Conservation (phyloP, 1,140 invertebrate species). For the Drosophila biarmipes region DNA sequence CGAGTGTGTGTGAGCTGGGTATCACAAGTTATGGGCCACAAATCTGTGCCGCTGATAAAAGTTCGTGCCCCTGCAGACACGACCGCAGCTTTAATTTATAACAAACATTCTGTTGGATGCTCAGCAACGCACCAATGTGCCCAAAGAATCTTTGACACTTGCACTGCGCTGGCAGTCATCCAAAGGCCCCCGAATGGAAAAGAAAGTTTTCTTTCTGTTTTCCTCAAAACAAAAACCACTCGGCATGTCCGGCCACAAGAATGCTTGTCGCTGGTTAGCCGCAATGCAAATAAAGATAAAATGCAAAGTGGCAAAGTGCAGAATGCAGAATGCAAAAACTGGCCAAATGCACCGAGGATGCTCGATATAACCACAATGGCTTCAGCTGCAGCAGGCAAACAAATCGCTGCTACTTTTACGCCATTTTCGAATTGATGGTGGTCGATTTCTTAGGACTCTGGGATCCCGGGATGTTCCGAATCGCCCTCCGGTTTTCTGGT, state of each 20-base stretch:
- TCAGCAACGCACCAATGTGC: too few relatives aligned
- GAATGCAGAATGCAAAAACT: conserved; percentile 21
- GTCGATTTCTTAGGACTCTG: conserved; percentile 49
- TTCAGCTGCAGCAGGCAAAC: conserved; percentile 41
- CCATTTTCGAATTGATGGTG: conserved; percentile 61
- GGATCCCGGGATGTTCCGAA: neutral
- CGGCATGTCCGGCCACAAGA: conserved; percentile 49
- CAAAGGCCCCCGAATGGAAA: conserved; percentile 15
- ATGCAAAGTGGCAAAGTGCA: conserved; percentile 34
- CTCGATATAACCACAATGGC: conserved; percentile 33
- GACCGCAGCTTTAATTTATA: conserved; percentile 53
- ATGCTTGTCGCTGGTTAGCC: conserved; percentile 51
- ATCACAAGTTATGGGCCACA: conserved; percentile 24
- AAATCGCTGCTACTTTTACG: conserved; percentile 52
- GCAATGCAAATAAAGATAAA: conserved; percentile 54
- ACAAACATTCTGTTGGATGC: conserved; percentile 31
- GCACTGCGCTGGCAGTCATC: conserved; percentile 31
- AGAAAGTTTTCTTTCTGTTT: conserved; percentile 57
- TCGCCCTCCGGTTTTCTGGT: conserved; percentile 33
- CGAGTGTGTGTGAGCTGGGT: neutral
- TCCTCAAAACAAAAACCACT: conserved; percentile 48
- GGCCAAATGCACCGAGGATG: conserved; percentile 39
- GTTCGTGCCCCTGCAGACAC: conserved; percentile 34
- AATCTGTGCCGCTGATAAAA: conserved; percentile 39
- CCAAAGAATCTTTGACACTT: conserved; percentile 45